These are phyloP conservation scores for Odontamblyopus rebecca DNA, from an alignment of 2,797 vertebrate genomes.

Conservation along the genomic window DNA sequence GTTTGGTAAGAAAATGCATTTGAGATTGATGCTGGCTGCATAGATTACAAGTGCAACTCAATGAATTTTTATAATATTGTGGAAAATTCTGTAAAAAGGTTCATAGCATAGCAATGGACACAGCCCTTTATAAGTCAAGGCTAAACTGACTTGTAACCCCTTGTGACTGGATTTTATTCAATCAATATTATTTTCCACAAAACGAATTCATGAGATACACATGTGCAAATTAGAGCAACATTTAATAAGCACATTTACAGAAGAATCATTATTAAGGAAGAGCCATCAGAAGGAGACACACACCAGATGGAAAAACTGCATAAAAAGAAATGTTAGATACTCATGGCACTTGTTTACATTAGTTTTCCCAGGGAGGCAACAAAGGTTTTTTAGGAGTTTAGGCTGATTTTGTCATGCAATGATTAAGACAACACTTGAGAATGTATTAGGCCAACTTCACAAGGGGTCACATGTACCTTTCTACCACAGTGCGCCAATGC, in stretches of 20 bases:
- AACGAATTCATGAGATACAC: constrained; percentile 8
- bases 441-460: constrained; percentile 66
- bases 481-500: constrained; percentile 99
- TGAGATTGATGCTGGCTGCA: constrained; percentile 43
- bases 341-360: constrained; percentile 22
- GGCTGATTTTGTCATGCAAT: constrained; percentile 65
- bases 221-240: constrained; percentile 37
- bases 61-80: not conserved
- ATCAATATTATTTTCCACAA: constrained; percentile 1
- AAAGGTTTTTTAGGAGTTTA: constrained; percentile 35
- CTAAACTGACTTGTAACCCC: not conserved
- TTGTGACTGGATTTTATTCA: not conserved
- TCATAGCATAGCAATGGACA: not conserved
- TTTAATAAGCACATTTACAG: constrained; percentile 51
- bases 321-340: constrained; percentile 62
- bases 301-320: constrained; percentile 64
- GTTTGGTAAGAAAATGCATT: constrained; percentile 46
- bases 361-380: constrained; percentile 43
- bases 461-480: constrained; percentile 95
- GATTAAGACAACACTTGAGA: constrained; percentile 49
- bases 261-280: constrained; percentile 61
- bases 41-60: constrained; percentile 19
- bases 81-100: not conserved
- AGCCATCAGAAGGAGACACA: constrained; percentile 79
- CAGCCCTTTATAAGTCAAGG: not conserved